A percentile compares a stretch with the other conserved stretches of the same genome.
Conservation (phyloP, 2,113 vertebrate species). For the Mormoops blainvillei region DNA sequence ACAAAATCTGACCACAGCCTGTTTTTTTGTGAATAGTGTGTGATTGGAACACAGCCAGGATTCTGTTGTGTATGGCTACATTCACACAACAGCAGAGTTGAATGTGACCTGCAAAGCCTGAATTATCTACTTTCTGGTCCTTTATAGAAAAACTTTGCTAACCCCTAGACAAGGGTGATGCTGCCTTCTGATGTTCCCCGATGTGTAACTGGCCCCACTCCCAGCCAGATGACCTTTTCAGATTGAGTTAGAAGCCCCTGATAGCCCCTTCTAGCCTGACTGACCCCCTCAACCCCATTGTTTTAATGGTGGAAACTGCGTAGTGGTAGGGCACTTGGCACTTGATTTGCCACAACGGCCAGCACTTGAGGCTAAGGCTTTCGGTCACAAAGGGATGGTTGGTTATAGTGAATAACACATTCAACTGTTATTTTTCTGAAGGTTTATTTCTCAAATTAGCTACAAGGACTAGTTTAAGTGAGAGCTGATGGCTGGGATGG, state of each 20-base stretch:
- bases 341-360: background rate
- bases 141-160: background rate
- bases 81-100: background rate
- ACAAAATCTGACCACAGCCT: background rate
- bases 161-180: background rate
- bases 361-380: background rate
- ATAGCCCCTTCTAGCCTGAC: background rate
- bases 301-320: background rate
- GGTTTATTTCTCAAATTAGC: background rate
- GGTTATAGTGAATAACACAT: background rate
- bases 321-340: background rate
- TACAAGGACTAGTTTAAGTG: background rate
- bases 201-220: background rate
- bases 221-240: background rate
- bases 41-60: background rate
- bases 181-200: background rate
- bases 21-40: background rate
- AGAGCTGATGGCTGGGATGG: background rate
- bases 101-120: background rate
- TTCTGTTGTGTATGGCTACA: background rate
- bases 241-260: background rate
- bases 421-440: background rate
- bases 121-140: background rate
- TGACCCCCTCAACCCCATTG: background rate
- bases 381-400: background rate